These are phyloP conservation scores for Catostomus latipinnis DNA, from an alignment of 2,797 vertebrate species.

Conservation along the genomic window DNA sequence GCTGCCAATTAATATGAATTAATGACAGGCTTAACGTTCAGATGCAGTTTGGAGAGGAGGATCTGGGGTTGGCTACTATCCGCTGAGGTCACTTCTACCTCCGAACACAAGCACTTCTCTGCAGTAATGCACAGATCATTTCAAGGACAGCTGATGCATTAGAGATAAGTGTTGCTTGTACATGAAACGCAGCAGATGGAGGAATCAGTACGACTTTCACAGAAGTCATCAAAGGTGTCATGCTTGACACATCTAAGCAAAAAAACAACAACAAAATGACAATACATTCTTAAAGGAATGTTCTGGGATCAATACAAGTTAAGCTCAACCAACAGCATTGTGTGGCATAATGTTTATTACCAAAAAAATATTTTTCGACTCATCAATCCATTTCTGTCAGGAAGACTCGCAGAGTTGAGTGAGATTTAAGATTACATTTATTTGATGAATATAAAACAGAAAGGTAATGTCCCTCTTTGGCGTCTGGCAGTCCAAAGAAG, in stretches of 20 bases:
- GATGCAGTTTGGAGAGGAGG: slow-evolving; percentile 13
- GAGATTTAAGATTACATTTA: too few relatives aligned
- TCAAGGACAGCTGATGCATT: slow-evolving; percentile 45
- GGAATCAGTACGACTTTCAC: neutral
- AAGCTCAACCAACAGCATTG: too few relatives aligned
- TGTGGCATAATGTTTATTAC: too few relatives aligned
- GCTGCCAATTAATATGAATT: slow-evolving; percentile 57
- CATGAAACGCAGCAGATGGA: neutral
- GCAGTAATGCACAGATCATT: slow-evolving; percentile 26
- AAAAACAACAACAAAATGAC: neutral
- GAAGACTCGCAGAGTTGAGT: too few relatives aligned
- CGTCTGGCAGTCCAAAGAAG: too few relatives aligned
- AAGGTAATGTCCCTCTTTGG: too few relatives aligned
- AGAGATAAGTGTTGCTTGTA: slow-evolving; percentile 17
- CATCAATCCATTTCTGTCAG: too few relatives aligned
- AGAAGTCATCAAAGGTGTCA: neutral
- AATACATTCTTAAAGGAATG: neutral
- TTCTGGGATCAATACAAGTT: too few relatives aligned
- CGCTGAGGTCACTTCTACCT: slow-evolving; percentile 38
- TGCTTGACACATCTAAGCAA: neutral
- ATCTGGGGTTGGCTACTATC: slow-evolving; percentile 3
- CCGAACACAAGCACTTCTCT: slow-evolving; percentile 37
- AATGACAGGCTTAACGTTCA: slow-evolving; percentile 46
- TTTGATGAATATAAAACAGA: too few relatives aligned
- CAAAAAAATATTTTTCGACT: neutral